Evolutionary conservation across 1,140 invertebrate genomes (phyloP).

Genomic region (Cheumatopsyche charites): DNA sequence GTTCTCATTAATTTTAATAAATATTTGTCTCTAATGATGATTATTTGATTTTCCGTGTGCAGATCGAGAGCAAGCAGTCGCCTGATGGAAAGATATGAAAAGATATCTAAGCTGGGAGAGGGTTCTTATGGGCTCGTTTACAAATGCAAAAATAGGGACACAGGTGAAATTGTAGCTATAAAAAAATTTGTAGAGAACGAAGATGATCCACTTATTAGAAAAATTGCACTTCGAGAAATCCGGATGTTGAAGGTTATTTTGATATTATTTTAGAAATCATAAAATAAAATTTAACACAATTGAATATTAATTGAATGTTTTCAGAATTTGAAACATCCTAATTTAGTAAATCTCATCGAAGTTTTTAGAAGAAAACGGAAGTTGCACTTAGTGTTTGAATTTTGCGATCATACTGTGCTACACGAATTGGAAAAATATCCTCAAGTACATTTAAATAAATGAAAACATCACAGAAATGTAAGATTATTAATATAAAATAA

Average conservation of each 20-base stretch:
- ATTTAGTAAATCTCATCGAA: slow-evolving; percentile 96
- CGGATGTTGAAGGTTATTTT: slow-evolving; percentile 95
- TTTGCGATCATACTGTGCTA: slow-evolving; percentile 95
- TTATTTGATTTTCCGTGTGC: slow-evolving; percentile 47
- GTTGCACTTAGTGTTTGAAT: slow-evolving; percentile 98
- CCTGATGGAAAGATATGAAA: slow-evolving; percentile 98
- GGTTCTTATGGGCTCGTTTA: slow-evolving; percentile 99
- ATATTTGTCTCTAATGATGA: neutral
- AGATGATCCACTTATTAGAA: slow-evolving; percentile 97
- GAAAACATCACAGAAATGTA: neutral
- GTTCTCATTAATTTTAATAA: too few species aligned
- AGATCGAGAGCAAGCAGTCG: slow-evolving; percentile 84
- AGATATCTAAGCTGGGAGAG: slow-evolving; percentile 94
- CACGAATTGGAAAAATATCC: slow-evolving; percentile 95
- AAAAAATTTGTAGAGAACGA: slow-evolving; percentile 99
- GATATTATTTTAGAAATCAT: neutral
- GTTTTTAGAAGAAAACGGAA: slow-evolving; percentile 96
- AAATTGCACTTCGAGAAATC: slow-evolving; percentile 97
- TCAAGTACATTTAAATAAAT: slow-evolving; percentile 51
- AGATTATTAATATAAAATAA: neutral
- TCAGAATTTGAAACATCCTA: slow-evolving; percentile 97
- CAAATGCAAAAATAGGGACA: slow-evolving; percentile 97
- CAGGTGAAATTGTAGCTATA: slow-evolving; percentile 94
- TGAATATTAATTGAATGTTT: too few species aligned
- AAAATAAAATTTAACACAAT: too few species aligned